phyloP scores from a whole-genome alignment of 2,113 vertebrate genomes.

The Pandion haliaetus region DNA sequence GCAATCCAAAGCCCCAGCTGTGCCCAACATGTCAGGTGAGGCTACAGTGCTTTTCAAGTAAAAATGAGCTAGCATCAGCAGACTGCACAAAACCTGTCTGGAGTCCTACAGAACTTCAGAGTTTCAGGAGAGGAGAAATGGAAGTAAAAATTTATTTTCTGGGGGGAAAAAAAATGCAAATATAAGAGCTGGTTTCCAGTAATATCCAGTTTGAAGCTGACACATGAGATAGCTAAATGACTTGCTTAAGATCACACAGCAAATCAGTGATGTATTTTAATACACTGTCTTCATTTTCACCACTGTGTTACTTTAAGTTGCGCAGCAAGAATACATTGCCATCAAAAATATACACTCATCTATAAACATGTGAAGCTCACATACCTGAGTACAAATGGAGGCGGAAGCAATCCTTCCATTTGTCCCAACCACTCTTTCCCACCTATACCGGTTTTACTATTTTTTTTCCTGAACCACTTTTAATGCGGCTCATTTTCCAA shows the following conservation, averaged over 20 bases:
- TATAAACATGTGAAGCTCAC: not conserved
- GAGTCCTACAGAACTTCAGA: not conserved
- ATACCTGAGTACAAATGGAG: not conserved
- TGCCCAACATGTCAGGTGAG: not conserved
- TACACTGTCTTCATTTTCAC: not conserved
- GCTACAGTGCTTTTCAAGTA: not conserved
- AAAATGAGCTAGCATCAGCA: not conserved
- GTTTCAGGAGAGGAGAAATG: not conserved
- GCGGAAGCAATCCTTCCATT: not conserved
- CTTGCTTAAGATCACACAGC: not conserved
- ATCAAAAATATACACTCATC: not conserved
- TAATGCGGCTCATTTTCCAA: not conserved
- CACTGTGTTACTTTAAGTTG: not conserved
- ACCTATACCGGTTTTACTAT: not conserved
- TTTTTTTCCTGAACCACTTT: not conserved
- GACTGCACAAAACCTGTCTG: not conserved
- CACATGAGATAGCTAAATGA: not conserved
- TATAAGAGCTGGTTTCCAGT: not conserved
- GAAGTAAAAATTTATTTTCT: not conserved
- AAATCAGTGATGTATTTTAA: not conserved
- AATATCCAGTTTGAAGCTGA: not conserved
- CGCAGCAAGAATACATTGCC: not conserved
- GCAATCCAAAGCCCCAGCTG: not conserved
- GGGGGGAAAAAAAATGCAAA: not conserved
- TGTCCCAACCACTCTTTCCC: not conserved